These are phyloP conservation scores for Malurus melanocephalus DNA, from an alignment of 2,113 vertebrate genomes.

Conservation along the genomic window DNA sequence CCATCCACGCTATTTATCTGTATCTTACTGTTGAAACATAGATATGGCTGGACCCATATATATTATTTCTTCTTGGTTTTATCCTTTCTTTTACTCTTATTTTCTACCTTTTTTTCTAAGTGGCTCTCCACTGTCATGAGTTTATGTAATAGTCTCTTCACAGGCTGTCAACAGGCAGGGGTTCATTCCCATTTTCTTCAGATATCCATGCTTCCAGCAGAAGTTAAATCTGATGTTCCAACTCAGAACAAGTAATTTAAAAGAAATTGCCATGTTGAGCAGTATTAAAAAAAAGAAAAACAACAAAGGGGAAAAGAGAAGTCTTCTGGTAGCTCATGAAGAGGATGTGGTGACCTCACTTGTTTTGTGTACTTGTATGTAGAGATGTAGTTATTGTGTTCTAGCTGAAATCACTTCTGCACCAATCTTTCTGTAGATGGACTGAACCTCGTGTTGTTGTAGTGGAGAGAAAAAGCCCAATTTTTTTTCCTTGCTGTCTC, in stretches of 20 bases:
- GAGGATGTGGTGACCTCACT: conserved; percentile 50
- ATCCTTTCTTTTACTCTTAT: not conserved
- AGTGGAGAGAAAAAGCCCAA: conserved; percentile 16
- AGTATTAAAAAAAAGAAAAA: not conserved
- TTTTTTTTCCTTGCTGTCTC: conserved; percentile 22
- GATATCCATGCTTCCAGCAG: conserved; percentile 36
- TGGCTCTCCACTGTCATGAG: conserved; percentile 51
- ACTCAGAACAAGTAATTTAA: not conserved
- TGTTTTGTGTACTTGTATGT: conserved; percentile 37
- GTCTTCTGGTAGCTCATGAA: conserved; percentile 48
- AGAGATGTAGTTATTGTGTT: conserved; percentile 28
- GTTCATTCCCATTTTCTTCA: conserved; percentile 36
- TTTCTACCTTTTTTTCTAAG: not conserved
- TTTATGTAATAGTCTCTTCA: conserved; percentile 24
- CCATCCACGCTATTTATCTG: not conserved
- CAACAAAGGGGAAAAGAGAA: not conserved
- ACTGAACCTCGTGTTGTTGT: conserved; percentile 25
- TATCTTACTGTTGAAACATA: conserved; percentile 11
- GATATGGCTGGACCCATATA: conserved; percentile 54
- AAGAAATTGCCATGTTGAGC: not conserved
- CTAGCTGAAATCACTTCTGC: conserved; percentile 34
- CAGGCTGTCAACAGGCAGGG: conserved; percentile 33
- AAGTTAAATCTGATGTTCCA: conserved; percentile 21
- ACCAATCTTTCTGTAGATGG: conserved; percentile 24
- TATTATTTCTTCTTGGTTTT: conserved; percentile 32